These are phyloP conservation scores for Trichacis sp. DNA, from an alignment of 2,888 invertebrate species.

Conservation along the genomic window DNA sequence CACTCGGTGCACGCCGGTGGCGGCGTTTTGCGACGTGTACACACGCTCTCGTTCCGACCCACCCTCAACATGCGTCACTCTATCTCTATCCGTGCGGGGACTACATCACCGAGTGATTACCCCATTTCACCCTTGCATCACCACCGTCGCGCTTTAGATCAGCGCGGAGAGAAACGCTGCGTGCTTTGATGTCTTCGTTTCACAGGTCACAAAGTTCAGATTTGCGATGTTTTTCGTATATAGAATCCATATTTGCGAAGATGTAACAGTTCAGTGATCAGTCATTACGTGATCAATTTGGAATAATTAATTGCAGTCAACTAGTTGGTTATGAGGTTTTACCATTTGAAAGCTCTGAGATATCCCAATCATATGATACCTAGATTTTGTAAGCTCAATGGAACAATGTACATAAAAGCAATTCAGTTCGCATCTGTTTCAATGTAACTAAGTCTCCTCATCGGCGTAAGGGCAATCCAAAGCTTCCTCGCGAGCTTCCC, in stretches of 20 bases:
- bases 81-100: slow-evolving; percentile 53
- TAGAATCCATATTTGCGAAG: too few species aligned
- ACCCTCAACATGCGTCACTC: slow-evolving; percentile 37
- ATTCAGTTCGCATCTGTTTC: slow-evolving; percentile 32
- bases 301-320: too few species aligned
- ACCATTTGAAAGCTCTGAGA: too few species aligned
- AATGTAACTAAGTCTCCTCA: slow-evolving; percentile 57
- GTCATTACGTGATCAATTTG: too few species aligned
- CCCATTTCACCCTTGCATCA: slow-evolving; percentile 36
- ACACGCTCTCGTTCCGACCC: slow-evolving; percentile 15
- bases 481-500: slow-evolving; percentile 15
- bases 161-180: background rate
- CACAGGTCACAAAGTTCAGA: background rate
- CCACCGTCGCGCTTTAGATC: slow-evolving; percentile 20
- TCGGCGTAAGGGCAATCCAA: slow-evolving; percentile 55
- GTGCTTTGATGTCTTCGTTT: background rate
- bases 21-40: slow-evolving; percentile 29
- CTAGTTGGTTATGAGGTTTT: too few species aligned
- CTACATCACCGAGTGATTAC: slow-evolving; percentile 67
- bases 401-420: background rate
- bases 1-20: slow-evolving; percentile 50
- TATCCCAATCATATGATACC: too few species aligned
- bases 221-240: too few species aligned
- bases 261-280: too few species aligned
- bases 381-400: background rate